Conservation (phyloP, 2,797 vertebrate species). For the Pseudomugil tenellus region DNA sequence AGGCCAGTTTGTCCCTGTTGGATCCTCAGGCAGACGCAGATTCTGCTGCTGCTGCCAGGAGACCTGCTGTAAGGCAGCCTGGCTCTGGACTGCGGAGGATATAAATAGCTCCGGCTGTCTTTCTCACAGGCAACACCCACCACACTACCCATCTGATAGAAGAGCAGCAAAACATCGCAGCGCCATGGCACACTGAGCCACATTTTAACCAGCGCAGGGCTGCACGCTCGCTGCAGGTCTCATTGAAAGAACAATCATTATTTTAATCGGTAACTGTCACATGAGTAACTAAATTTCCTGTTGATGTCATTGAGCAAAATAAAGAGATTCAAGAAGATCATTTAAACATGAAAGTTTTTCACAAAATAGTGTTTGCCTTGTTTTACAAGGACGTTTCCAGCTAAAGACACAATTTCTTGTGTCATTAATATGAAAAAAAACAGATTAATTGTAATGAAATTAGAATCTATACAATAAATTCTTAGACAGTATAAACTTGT, state of each 20-base stretch:
- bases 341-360: too few relatives aligned
- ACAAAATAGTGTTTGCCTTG: too few relatives aligned
- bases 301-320: too few relatives aligned
- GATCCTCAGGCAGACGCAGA: conserved; percentile 36
- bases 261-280: too few relatives aligned
- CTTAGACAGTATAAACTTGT: too few relatives aligned
- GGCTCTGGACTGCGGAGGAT: conserved; percentile 73
- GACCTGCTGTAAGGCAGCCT: conserved; percentile 66
- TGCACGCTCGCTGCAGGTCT: neutral
- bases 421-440: too few relatives aligned
- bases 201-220: conserved; percentile 14
- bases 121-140: conserved; percentile 66
- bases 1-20: conserved; percentile 21
- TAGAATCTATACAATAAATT: too few relatives aligned
- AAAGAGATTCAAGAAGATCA: too few relatives aligned
- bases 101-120: conserved; percentile 73
- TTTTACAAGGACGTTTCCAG: too few relatives aligned
- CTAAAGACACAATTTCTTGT: too few relatives aligned
- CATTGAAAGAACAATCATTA: neutral
- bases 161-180: conserved; percentile 61
- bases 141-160: conserved; percentile 58
- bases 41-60: conserved; percentile 52
- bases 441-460: too few relatives aligned
- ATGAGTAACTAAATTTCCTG: too few relatives aligned
- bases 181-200: conserved; percentile 41